Conservation (phyloP, 1,140 invertebrate genomes). For the Procambarus clarkii region DNA sequence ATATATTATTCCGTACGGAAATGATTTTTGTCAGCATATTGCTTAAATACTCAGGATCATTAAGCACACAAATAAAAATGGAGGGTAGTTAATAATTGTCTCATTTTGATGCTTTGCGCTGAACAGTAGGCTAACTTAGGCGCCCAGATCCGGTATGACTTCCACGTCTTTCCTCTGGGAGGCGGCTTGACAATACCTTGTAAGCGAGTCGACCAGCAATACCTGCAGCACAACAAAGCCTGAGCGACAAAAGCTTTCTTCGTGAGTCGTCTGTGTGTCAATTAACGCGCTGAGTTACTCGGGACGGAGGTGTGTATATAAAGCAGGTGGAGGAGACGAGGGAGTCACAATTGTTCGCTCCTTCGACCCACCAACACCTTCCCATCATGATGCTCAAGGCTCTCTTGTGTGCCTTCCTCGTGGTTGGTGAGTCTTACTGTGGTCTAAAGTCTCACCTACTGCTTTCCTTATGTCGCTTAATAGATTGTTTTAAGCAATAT, state of each 20-base stretch:
- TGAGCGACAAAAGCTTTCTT: not conserved
- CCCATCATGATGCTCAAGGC: not conserved
- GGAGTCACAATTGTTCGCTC: not conserved
- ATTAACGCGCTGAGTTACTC: not conserved
- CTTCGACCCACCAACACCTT: not conserved
- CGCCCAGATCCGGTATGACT: not conserved
- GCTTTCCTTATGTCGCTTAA: too few relatives aligned
- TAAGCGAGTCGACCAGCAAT: not conserved
- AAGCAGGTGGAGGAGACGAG: not conserved
- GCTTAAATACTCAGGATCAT: not conserved
- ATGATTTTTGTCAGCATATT: too few relatives aligned
- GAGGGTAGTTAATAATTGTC: not conserved
- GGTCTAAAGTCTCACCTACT: not conserved
- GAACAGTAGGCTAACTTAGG: too few relatives aligned
- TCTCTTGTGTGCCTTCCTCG: not conserved
- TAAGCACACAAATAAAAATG: not conserved
- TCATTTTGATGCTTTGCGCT: not conserved
- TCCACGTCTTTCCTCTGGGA: not conserved
- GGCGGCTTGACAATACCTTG: not conserved
- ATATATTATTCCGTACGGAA: not conserved
- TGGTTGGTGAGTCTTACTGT: not conserved
- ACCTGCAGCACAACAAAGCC: not conserved
- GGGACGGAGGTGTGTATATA: not conserved
- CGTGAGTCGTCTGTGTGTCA: not conserved
- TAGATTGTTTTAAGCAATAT: not conserved